Percentiles rank a stretch among this genome's conserved stretches.
These are phyloP conservation scores for Pinna nobilis DNA, from an alignment of 1,140 invertebrate genomes.

Conservation along the genomic window DNA sequence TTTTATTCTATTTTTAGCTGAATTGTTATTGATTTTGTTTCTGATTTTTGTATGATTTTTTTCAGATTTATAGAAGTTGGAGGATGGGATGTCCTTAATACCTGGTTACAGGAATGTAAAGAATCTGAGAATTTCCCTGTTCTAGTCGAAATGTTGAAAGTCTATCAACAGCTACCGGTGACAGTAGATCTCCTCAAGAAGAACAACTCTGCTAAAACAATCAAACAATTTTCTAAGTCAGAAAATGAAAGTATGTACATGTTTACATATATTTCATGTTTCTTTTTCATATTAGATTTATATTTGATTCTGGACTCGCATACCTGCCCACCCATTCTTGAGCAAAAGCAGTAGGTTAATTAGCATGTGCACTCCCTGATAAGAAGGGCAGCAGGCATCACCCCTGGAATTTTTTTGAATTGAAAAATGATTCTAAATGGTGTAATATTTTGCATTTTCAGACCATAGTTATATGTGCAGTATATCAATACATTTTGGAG, in stretches of 20 bases:
- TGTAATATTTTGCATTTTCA: too few relatives aligned
- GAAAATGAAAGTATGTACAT: constrained; percentile 82
- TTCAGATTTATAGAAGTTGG: constrained; percentile 89
- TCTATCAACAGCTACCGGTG: constrained; percentile 89
- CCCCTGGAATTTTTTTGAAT: not conserved
- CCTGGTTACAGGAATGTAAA: constrained; percentile 91
- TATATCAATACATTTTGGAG: too few relatives aligned
- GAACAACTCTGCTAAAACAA: constrained; percentile 92
- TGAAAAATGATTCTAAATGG: not conserved
- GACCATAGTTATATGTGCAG: too few relatives aligned
- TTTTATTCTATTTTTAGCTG: not conserved
- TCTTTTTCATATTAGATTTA: too few relatives aligned
- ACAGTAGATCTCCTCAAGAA: constrained; percentile 91
- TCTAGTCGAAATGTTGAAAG: constrained; percentile 88
- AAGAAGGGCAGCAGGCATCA: too few relatives aligned
- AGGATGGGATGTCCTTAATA: constrained; percentile 91
- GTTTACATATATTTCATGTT: too few relatives aligned
- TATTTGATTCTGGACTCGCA: too few relatives aligned
- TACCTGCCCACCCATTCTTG: too few relatives aligned
- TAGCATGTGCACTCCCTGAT: too few relatives aligned
- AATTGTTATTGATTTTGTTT: not conserved
- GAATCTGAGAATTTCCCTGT: constrained; percentile 88
- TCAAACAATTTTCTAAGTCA: constrained; percentile 90
- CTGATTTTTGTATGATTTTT: not conserved
- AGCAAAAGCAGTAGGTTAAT: too few relatives aligned